Base-by-base conservation (phyloP, 1,140 invertebrate genomes). In the Ladona fulva region DNA sequence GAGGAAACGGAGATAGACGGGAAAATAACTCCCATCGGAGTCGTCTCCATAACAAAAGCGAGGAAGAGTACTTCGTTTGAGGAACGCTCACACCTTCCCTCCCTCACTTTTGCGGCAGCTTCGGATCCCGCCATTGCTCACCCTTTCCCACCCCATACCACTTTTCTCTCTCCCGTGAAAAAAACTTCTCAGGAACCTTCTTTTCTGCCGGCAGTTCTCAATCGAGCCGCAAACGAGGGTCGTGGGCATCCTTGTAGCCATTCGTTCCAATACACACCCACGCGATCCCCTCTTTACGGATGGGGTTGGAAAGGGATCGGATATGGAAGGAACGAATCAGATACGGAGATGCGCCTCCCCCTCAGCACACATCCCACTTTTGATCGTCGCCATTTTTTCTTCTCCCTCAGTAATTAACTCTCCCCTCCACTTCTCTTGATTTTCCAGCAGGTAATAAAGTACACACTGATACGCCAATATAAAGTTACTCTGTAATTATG, bases 201-300 rank as follows among this genome's bases (percentile, higher is more conserved):
- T 12, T 66, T 66, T 22, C 52, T 66, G 1, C 14, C 52, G 44
- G 44, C 44, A 52, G 44, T 66, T 66, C 52, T 66, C 52, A 66
- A 66, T 66, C 52, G 52, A 66, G 52, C 52, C 52, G 52, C 52
- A 66, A 66, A 66, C 52, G 52, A 66, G 52, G n/a, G 52, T 22
- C 52, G 1, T 16, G 52, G 52, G 52, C n/a, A 66, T 66, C 52
- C 44, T 11, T 19, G 44, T 10, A 52, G 10, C 44, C 52, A 66
- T 66, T 66, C 52, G 52, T 66, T 66, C n/a, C 52, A 19, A 16
- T 16, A 22, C 52, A 66, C 52, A 66, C 52, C 52, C n/a, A 16
- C 52, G 52, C 52, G n/a, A 66, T 19, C 14, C 5, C 52, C 52
- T 66, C 52, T 22, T 66, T 37, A 37, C 29, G 29, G 29, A n/a